These are phyloP conservation scores for Allygus modestus DNA, from an alignment of 2,888 invertebrate species.

Conservation along the genomic window DNA sequence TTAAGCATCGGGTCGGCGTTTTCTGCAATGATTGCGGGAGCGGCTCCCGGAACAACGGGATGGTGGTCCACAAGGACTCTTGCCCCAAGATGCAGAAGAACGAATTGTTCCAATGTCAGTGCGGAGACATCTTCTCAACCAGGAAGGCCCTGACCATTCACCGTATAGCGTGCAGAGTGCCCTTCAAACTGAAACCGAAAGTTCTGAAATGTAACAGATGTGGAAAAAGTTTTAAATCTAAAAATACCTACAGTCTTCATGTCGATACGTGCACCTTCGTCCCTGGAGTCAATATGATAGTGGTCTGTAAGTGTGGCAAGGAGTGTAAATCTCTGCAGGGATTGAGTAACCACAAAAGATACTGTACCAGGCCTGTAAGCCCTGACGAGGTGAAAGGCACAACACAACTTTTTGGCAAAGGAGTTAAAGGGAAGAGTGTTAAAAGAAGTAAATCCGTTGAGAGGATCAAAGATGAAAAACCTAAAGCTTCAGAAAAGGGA, in stretches of 20 bases:
- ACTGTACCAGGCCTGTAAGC: not conserved
- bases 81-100: not conserved
- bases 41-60: not conserved
- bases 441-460: not conserved
- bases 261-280: not conserved
- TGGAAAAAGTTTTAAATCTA: conserved; percentile 12
- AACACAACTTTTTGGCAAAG: not conserved
- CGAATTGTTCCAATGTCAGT: not conserved
- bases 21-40: conserved; percentile 36
- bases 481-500: not conserved
- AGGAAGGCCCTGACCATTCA: conserved; percentile 21
- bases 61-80: conserved; percentile 8
- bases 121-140: not conserved
- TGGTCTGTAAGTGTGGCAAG: conserved; percentile 40
- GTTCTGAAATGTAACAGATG: conserved; percentile 5
- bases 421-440: not conserved
- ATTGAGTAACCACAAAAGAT: conserved; percentile 21
- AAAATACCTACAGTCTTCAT: not conserved
- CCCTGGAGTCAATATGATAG: not conserved
- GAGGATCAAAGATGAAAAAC: not conserved
- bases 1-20: not conserved
- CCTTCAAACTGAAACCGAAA: not conserved
- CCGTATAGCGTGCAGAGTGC: not conserved
- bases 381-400: not conserved
- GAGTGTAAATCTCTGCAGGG: not conserved